phyloP scores from a whole-genome alignment of 2,113 vertebrate species.

The Embiotoca jacksoni region DNA sequence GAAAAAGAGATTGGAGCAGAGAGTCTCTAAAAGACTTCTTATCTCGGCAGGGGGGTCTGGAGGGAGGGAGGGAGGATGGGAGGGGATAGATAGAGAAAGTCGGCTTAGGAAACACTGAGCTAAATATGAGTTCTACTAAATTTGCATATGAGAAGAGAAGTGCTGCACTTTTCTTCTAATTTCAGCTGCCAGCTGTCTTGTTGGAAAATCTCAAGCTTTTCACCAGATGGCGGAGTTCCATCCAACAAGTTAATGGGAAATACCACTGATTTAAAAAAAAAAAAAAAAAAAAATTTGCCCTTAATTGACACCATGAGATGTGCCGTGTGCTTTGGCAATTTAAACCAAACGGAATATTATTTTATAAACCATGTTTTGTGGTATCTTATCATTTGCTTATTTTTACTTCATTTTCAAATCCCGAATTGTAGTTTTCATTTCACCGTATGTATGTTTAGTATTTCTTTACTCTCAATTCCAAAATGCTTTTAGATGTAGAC shows the following conservation, averaged over 20 bases:
- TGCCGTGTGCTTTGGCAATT: neutral
- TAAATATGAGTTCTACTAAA: slow-evolving; percentile 49
- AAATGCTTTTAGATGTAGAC: too few species aligned
- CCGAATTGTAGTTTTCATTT: too few species aligned
- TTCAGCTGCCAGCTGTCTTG: slow-evolving; percentile 19
- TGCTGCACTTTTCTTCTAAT: slow-evolving; percentile 8
- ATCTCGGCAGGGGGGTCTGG: slow-evolving; percentile 43
- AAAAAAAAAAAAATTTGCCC: too few species aligned
- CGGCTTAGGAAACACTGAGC: slow-evolving; percentile 36
- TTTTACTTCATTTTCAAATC: neutral
- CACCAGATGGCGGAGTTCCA: slow-evolving; percentile 31
- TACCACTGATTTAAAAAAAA: neutral
- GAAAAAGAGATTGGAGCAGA: slow-evolving; percentile 42
- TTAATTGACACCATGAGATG: neutral
- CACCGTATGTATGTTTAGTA: too few species aligned
- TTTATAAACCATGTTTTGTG: neutral
- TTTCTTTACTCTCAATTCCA: too few species aligned
- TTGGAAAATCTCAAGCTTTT: slow-evolving; percentile 24
- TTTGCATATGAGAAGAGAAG: slow-evolving; percentile 49
- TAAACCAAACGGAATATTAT: neutral
- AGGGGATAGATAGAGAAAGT: neutral
- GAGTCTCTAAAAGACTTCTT: slow-evolving; percentile 52
- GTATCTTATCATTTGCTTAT: neutral
- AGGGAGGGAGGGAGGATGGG: neutral
- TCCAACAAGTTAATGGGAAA: slow-evolving; percentile 28